Evolutionary conservation across 1,140 invertebrate genomes (phyloP).

Genomic region (Drosophila miranda): DNA sequence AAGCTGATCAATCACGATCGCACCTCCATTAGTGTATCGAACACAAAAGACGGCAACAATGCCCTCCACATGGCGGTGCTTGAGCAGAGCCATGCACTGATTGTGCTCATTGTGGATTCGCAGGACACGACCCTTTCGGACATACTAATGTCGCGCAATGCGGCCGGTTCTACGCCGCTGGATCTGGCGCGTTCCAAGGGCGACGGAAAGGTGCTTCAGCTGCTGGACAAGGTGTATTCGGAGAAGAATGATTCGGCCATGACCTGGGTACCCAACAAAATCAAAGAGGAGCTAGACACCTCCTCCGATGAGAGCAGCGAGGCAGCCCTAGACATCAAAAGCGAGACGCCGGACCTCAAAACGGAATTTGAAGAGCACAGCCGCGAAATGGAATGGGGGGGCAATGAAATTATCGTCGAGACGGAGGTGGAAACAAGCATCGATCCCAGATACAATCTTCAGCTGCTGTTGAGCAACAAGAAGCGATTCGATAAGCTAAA

Average conservation of each 20-base stretch:
- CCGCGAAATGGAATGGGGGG: not conserved
- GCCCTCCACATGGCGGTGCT: constrained; percentile 84
- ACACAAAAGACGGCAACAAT: constrained; percentile 84
- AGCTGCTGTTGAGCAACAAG: constrained; percentile 36
- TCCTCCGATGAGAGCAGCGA: constrained; percentile 72
- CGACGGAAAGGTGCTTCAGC: constrained; percentile 42
- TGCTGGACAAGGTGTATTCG: constrained; percentile 56
- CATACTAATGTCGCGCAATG: constrained; percentile 60
- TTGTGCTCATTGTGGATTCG: constrained; percentile 83
- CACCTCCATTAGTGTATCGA: constrained; percentile 83
- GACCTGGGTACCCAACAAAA: constrained; percentile 66
- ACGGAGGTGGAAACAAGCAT: not conserved
- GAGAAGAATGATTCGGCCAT: constrained; percentile 51
- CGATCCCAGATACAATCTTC: constrained; percentile 18
- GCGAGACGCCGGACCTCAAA: constrained; percentile 44
- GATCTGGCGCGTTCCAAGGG: constrained; percentile 55
- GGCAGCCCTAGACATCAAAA: constrained; percentile 25
- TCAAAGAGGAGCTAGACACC: constrained; percentile 63
- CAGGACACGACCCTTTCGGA: constrained; percentile 46
- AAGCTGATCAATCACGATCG: constrained; percentile 82
- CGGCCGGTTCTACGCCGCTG: constrained; percentile 60
- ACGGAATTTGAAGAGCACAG: constrained; percentile 32
- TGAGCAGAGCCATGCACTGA: constrained; percentile 81
- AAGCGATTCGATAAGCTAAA: constrained; percentile 30
- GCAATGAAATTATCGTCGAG: not conserved